phyloP scores from a whole-genome alignment of 23 tunicate genomes.

The Ascidia mentula region DNA sequence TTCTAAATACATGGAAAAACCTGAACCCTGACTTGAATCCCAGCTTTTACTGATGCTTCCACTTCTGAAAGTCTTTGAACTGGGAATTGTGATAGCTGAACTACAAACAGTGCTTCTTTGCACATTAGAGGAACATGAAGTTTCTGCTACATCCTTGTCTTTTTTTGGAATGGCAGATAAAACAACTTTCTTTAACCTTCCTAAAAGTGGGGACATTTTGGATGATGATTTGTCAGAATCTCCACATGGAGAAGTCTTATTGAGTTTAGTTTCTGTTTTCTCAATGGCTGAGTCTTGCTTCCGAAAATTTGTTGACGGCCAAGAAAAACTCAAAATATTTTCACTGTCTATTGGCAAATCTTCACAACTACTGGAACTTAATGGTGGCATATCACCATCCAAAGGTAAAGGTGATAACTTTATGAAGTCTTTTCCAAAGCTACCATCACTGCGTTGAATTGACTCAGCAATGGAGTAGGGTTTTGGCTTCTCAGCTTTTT shows the following conservation, averaged over 20 bases:
- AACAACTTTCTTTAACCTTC: not conserved
- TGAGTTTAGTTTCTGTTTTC: not conserved
- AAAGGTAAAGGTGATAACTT: slow-evolving; percentile 17
- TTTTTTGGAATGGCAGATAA: not conserved
- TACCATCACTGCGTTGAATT: not conserved
- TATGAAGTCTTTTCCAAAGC: not conserved
- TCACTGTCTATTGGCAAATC: not conserved
- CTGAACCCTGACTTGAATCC: slow-evolving; percentile 15
- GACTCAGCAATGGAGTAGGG: not conserved
- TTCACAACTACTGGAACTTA: not conserved
- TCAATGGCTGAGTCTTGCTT: not conserved
- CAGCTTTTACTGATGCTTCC: slow-evolving; percentile 26
- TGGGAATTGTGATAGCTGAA: not conserved
- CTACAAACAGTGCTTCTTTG: not conserved
- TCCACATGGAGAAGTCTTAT: not conserved
- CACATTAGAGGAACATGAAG: not conserved
- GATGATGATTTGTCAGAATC: not conserved
- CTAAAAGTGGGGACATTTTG: slow-evolving; percentile 11
- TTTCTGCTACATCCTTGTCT: not conserved
- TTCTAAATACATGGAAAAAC: not conserved
- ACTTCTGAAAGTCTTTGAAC: not conserved
- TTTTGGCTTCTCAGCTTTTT: slow-evolving; percentile 3
- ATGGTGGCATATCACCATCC: not conserved
- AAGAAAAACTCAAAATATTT: slow-evolving; percentile 18
- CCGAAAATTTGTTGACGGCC: not conserved